Evolutionary conservation across 2,888 invertebrate genomes (phyloP), one percentile per base, ranked within the genome.

Genomic region (Frankliniella intonsa): DNA sequence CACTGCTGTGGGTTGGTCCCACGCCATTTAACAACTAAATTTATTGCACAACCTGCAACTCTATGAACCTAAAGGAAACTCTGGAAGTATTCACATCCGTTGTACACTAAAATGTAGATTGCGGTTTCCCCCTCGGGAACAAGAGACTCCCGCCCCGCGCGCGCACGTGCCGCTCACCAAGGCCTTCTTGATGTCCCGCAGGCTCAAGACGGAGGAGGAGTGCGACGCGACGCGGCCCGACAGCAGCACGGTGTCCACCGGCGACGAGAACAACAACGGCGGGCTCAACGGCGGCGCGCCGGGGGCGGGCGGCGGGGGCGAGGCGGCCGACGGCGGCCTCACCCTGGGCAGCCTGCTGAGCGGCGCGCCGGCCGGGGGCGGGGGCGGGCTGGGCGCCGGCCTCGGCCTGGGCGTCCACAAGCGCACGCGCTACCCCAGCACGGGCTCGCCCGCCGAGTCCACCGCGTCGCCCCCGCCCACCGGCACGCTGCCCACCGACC

Each of bases 251-350:
- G 87, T 87, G 11, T 87, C 85, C 1, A 85, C 88, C 8, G 89
- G 89, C 3, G 89, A 89, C 83, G 89, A 89, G 84, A 89, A 89
- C 85, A 89, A 89, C 86, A 89, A 89, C 86, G 50, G 79, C 80
- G 76, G 82, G 80, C 51, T 80, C 81, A 10, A 10, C 83, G 17
- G 65, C 80, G 11, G 62, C 69, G 14, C 22, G 17, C 51, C 81
- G 80, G 81, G 80, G 80, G 81, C 76, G n/a, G n/a, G 82, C 27
- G 19, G 55, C 55, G 55, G 55, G 17, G 55, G 11, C 5, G 69
- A 22, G 69, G 69, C 25, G 25, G 69, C 69, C 9, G 69, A 25
- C 22, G 69, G 22, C 9, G 69, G 69, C 22, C 69, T 76, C 69
- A 76, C 69, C 25, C 69, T 76, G 25, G 69, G 69, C 69, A 76